Base-by-base conservation (phyloP, 2,888 invertebrate genomes). In the Sycophila texana region DNA sequence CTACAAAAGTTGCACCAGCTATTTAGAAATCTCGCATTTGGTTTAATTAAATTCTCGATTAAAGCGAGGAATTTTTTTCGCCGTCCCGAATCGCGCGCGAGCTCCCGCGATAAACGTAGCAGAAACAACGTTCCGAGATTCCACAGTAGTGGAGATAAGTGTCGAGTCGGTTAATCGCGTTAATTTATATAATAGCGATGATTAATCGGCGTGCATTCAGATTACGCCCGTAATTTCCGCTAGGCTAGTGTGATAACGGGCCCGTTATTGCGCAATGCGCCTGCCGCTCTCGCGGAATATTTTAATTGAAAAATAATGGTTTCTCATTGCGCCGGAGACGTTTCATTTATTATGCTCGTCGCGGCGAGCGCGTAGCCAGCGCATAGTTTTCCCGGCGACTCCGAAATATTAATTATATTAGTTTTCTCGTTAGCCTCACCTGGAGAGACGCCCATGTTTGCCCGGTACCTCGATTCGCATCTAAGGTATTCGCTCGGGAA, bases 151-250 rank as follows among this genome's bases (percentile, higher is more conserved):
- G 30, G 47, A 67, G 53, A 60, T 68, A 75, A 73, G 83, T 81
- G 83, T 84, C 83, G 75, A 74, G 73, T 61, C 81, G 81, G 84
- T 84, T 85, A 84, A 83, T 83, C 81, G 74, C 80, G 83, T 84
- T 85, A 84, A 85, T 85, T 86, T 83, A 84, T 84, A 85, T 85
- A 84, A 85, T 75, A 83, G 66, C 80, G 80, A 82, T 86, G 84
- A 86, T 86, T 85, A 85, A 87, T 86, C 81, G 66, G 26, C 49
- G 14, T 72, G 30, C 61, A 16, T 60, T n/a, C n/a, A 78, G 74
- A 78, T 78, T 67, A 68, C 67, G 67, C 61, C 30, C 39, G 61
- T 63, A 78, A 78, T 73, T 68, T 73, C 70, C 30, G 58, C 55
- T 5, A 57, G 22, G 26, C 51, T 61, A 76, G 70, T 70, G 75